A percentile compares a stretch with the other conserved stretches of the same genome.
Evolutionary conservation across 1,140 invertebrate species (phyloP).

Genomic region (Paraescarpia echinospica): DNA sequence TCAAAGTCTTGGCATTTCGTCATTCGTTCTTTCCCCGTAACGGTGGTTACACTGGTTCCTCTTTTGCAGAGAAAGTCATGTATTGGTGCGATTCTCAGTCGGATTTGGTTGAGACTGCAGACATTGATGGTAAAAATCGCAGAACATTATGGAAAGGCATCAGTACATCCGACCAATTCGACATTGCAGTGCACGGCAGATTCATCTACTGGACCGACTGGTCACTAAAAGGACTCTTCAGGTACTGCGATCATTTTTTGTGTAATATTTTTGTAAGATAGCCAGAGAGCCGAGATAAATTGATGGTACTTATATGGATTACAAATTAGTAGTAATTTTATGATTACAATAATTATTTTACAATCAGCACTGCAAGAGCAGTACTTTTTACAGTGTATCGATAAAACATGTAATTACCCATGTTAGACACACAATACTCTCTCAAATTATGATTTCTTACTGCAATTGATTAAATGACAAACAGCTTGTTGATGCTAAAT

Average conservation of each 20-base stretch:
- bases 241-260: neutral
- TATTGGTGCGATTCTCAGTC: constrained; percentile 23
- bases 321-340: no score
- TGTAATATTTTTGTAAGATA: neutral
- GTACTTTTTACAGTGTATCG: no score
- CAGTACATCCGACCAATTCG: constrained; percentile 11
- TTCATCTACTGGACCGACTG: constrained; percentile 27
- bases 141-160: neutral
- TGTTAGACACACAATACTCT: no score
- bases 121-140: constrained; percentile 15
- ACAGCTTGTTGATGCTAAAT: no score
- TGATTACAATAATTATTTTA: no score
- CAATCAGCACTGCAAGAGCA: no score
- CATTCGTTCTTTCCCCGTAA: neutral
- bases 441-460: no score
- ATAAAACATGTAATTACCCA: no score
- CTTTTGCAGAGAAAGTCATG: neutral
- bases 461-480: no score
- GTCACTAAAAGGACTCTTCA: constrained; percentile 9
- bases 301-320: neutral
- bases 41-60: neutral
- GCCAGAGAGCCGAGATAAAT: neutral
- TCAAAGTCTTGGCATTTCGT: neutral
- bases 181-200: neutral
- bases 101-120: constrained; percentile 13